Evolutionary conservation across 2,888 invertebrate species (phyloP), one percentile per base, ranked within the genome.

Genomic region (Meteorus colon): DNA sequence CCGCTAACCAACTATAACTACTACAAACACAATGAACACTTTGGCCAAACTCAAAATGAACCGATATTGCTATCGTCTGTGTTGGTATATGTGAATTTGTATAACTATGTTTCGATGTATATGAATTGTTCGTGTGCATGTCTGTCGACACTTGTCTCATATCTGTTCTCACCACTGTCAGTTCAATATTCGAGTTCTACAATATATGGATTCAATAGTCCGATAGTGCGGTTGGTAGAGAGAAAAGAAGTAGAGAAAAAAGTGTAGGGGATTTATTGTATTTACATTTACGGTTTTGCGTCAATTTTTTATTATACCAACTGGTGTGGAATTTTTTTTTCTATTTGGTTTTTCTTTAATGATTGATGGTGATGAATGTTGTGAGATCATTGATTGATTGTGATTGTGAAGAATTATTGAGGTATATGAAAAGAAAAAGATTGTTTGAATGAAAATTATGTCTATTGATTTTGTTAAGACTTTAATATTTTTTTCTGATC

Each of bases 1-100:
- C 83, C 80, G 81, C 73, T 82, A 81, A 81, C 82, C 81, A 84
- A 82, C 80, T 82, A 78, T 82, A 78, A 80, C 59, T 77, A 82
- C 55, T 48, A 48, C 48, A 55, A 55, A 55, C 81, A 84, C 84
- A 84, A 86, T 82, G 81, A 82, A 81, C 81, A 79, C 81, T 81
- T 82, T 81, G 65, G 66, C 51, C 51, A 71, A 78, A 78, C 78
- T 77, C 78, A 14, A 60, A 60, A 60, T 34, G 31, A 63, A 63
- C n/a, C 16, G 31, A 16, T 34, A 63, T 34, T 34, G 16, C 63
- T 34, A 31, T 63, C 29, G 12, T 6, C n/a, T 29, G 24, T 24
- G n/a, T 71, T 29, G n/a, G 63, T 59, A 16, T 60, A 67, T 16
- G 6, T 31, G n/a, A 34, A 48, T 66, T 41, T n/a, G 41, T 59